Percentiles rank a stretch among this genome's conserved stretches.
Evolutionary conservation across 2,888 invertebrate species (phyloP).

Genomic region (Bembecia ichneumoniformis): DNA sequence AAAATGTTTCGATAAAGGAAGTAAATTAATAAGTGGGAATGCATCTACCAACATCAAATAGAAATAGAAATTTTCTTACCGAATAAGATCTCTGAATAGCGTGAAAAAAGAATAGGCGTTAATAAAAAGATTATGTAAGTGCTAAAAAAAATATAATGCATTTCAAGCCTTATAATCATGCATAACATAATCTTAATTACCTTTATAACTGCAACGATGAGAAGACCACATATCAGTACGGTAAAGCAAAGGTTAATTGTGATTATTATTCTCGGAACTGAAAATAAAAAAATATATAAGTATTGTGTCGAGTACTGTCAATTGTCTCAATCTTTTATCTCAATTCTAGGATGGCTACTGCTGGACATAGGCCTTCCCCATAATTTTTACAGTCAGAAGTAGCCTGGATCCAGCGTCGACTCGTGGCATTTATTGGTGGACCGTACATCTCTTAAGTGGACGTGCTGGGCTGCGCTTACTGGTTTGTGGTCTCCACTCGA

Average conservation of each 20-base stretch:
- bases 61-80: slow-evolving; percentile 3
- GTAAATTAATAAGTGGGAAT: background rate
- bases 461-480: too few species aligned
- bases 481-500: too few species aligned
- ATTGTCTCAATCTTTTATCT: background rate
- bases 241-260: slow-evolving; percentile 87
- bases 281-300: slow-evolving; percentile 32
- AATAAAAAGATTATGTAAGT: background rate
- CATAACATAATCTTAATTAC: slow-evolving; percentile 55
- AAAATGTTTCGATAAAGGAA: too few species aligned
- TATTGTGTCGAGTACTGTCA: background rate
- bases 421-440: too few species aligned
- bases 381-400: too few species aligned
- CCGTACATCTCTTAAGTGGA: too few species aligned
- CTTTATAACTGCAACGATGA: slow-evolving; percentile 82
- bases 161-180: background rate
- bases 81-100: slow-evolving; percentile 7
- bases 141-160: background rate
- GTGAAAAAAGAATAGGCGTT: slow-evolving; percentile 1
- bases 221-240: slow-evolving; percentile 82
- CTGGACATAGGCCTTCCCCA: too few species aligned
- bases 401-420: too few species aligned
- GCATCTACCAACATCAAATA: background rate
- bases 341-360: too few species aligned
- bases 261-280: slow-evolving; percentile 82